phyloP scores from a whole-genome alignment of 2,797 vertebrate genomes.

The Erithacus rubecula region DNA sequence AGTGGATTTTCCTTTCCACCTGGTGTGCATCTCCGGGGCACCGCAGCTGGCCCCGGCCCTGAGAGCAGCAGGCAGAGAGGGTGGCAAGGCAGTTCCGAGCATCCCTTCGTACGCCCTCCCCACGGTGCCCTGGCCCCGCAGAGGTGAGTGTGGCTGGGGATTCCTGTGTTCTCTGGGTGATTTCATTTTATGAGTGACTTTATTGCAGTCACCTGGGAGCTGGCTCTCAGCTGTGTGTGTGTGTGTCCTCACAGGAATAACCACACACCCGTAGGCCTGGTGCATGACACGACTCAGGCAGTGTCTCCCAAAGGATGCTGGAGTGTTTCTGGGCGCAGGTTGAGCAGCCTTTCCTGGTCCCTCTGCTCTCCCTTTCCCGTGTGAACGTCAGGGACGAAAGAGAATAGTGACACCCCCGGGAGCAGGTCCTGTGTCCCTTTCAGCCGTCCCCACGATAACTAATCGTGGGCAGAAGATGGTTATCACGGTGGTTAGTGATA shows the following conservation, averaged over 20 bases:
- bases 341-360: not conserved
- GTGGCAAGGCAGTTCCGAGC: not conserved
- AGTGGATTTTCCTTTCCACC: not conserved
- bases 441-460: not conserved
- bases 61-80: not conserved
- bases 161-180: fast-evolving
- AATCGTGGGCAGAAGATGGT: fast-evolving
- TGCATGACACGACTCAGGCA: fast-evolving
- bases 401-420: not conserved
- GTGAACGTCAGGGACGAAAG: not conserved
- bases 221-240: not conserved
- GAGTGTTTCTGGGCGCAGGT: not conserved
- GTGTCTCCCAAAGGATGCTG: not conserved
- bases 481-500: not conserved
- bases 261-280: not conserved
- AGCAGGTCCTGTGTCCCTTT: not conserved
- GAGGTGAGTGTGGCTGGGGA: fast-evolving
- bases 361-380: not conserved
- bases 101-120: not conserved
- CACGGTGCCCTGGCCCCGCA: fast-evolving
- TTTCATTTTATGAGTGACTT: not conserved
- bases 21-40: fast-evolving
- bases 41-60: not conserved
- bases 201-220: not conserved
- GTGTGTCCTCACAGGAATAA: not conserved